Conservation (phyloP, 1,140 invertebrate species). For the Macrobrachium nipponense region DNA sequence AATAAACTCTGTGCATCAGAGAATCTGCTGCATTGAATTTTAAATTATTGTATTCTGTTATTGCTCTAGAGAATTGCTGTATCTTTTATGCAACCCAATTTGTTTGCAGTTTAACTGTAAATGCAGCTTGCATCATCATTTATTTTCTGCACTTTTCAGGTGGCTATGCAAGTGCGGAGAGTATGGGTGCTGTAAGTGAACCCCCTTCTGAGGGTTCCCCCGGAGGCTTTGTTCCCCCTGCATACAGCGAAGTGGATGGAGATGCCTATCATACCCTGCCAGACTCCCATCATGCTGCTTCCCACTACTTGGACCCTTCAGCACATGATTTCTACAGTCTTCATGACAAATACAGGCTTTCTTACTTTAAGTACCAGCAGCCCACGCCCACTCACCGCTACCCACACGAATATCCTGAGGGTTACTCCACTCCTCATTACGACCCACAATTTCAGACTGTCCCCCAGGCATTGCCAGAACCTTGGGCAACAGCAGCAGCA, state of each 20-base stretch:
- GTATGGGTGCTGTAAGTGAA: slow-evolving; percentile 60
- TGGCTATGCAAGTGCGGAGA: slow-evolving; percentile 56
- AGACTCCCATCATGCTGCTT: slow-evolving; percentile 49
- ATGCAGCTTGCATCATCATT: too few relatives aligned
- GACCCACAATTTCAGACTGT: slow-evolving; percentile 64
- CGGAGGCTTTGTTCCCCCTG: slow-evolving; percentile 53
- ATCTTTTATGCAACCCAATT: too few relatives aligned
- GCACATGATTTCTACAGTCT: slow-evolving; percentile 62
- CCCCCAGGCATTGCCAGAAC: slow-evolving; percentile 60
- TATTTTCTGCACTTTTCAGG: slow-evolving; percentile 25
- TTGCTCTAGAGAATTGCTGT: too few relatives aligned
- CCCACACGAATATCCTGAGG: slow-evolving; percentile 60
- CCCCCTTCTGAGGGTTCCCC: slow-evolving; percentile 62
- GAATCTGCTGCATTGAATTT: too few relatives aligned
- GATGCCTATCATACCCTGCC: slow-evolving; percentile 59
- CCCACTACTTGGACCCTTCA: slow-evolving; percentile 58
- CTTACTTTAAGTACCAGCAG: slow-evolving; percentile 63
- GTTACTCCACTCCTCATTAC: slow-evolving; percentile 61
- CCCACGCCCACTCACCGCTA: slow-evolving; percentile 56
- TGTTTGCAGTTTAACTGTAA: too few relatives aligned
- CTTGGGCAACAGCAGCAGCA: slow-evolving; percentile 55
- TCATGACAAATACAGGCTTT: slow-evolving; percentile 61
- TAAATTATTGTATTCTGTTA: too few relatives aligned
- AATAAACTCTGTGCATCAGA: too few relatives aligned
- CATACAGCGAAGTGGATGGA: slow-evolving; percentile 54